These are phyloP conservation scores for Matsumurasca onukii DNA, from an alignment of 1,140 invertebrate species.

Conservation along the genomic window DNA sequence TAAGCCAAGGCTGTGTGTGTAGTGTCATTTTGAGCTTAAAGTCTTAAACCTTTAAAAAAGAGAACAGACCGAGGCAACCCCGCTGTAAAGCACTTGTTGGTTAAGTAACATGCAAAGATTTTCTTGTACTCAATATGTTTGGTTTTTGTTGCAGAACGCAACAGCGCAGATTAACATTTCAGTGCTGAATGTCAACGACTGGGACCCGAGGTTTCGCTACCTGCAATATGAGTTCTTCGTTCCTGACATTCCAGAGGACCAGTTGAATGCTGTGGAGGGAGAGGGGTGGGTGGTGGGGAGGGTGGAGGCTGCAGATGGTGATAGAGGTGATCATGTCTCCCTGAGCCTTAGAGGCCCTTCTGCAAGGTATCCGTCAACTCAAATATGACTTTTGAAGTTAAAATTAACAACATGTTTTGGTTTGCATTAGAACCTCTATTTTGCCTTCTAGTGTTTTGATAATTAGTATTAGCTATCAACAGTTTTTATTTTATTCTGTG, in stretches of 20 bases:
- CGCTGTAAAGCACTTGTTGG: too few relatives aligned
- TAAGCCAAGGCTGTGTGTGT: too few relatives aligned
- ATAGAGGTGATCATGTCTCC: conserved; percentile 68
- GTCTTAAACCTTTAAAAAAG: too few relatives aligned
- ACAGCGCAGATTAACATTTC: conserved; percentile 72
- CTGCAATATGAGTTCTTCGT: conserved; percentile 83
- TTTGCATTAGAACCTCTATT: too few relatives aligned
- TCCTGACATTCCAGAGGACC: conserved; percentile 50
- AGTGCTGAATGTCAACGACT: conserved; percentile 88
- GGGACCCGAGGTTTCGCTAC: conserved; percentile 86
- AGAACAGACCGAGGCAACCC: too few relatives aligned
- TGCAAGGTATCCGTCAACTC: conserved; percentile 63
- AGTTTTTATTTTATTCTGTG: too few relatives aligned
- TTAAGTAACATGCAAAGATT: too few relatives aligned
- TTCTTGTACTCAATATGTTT: too few relatives aligned
- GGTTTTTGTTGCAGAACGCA: conserved; percentile 77
- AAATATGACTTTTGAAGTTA: too few relatives aligned
- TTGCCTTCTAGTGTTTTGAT: background rate
- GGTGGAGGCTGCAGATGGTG: conserved; percentile 76
- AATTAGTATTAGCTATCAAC: background rate
- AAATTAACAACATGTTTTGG: too few relatives aligned
- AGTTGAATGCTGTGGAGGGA: conserved; percentile 56
- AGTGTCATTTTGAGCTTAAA: too few relatives aligned
- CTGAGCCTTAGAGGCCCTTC: conserved; percentile 70
- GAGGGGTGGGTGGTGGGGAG: conserved; percentile 57